Evolutionary conservation across 1,140 invertebrate genomes (phyloP).

Genomic region (Trichonephila clavata): DNA sequence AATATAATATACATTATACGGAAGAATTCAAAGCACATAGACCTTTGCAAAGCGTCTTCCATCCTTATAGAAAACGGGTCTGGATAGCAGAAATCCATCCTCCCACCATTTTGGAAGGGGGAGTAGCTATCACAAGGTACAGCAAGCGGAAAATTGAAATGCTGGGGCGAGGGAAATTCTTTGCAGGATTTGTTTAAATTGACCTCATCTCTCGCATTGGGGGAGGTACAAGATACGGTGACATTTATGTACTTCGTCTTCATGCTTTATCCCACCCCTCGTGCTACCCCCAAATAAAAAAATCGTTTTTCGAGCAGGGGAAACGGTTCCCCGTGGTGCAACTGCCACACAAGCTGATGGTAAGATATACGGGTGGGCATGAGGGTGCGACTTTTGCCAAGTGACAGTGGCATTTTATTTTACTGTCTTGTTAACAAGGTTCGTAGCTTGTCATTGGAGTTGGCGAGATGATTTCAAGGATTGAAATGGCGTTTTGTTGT

Average conservation of each 20-base stretch:
- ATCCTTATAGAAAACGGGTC: not conserved
- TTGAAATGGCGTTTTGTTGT: not conserved
- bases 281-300: not conserved
- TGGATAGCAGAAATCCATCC: not conserved
- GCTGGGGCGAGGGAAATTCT: slow-evolving; percentile 46
- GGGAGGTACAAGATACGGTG: slow-evolving; percentile 55
- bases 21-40: too few relatives aligned
- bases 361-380: slow-evolving; percentile 33
- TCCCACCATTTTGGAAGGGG: too few relatives aligned
- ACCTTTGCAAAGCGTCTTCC: too few relatives aligned
- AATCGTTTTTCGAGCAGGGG: not conserved
- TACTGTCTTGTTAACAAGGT: slow-evolving; percentile 51
- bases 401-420: slow-evolving; percentile 23
- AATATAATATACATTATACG: too few relatives aligned
- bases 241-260: slow-evolving; percentile 61
- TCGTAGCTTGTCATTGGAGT: not conserved
- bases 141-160: slow-evolving; percentile 73
- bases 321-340: not conserved
- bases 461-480: not conserved
- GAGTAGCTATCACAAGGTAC: not conserved
- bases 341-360: slow-evolving; percentile 48
- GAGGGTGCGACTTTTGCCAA: slow-evolving; percentile 17
- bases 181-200: slow-evolving; percentile 72
- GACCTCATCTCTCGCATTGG: slow-evolving; percentile 60
- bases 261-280: slow-evolving; percentile 24